A percentile compares a stretch with the other conserved stretches of the same genome.
These are phyloP conservation scores for Hypomecis atomaria DNA, from an alignment of 2,888 invertebrate genomes.

Conservation along the genomic window DNA sequence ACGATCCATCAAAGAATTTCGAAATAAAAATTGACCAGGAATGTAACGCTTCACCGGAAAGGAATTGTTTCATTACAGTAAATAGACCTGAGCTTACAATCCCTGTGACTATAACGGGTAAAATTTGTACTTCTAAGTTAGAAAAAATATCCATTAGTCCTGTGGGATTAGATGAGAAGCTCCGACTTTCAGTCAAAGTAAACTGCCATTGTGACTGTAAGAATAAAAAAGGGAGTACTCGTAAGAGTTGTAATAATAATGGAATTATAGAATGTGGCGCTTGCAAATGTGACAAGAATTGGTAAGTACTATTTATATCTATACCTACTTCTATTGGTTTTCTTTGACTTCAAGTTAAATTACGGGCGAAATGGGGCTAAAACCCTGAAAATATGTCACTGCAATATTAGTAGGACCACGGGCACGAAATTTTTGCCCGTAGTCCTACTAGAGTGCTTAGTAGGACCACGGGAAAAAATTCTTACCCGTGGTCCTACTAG, in stretches of 20 bases:
- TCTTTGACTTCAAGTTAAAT: no score
- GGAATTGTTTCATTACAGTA: constrained; percentile 51
- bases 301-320: constrained; percentile 49
- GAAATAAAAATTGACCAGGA: constrained; percentile 12
- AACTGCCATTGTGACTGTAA: constrained; percentile 92
- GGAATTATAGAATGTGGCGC: constrained; percentile 87
- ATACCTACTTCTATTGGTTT: no score
- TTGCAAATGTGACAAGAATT: constrained; percentile 82
- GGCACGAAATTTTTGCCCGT: no score
- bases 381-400: no score
- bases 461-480: no score
- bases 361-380: no score
- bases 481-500: no score
- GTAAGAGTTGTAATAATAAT: constrained; percentile 60
- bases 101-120: constrained; percentile 52
- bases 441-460: no score
- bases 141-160: constrained; percentile 64
- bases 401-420: no score
- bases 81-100: constrained; percentile 48
- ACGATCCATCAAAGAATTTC: not conserved
- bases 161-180: constrained; percentile 87
- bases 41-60: constrained; percentile 45
- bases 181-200: constrained; percentile 88
- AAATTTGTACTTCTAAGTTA: constrained; percentile 45
- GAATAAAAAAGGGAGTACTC: constrained; percentile 54